phyloP scores from a whole-genome alignment of 2,797 vertebrate species.

The Scomberomorus guttatus region DNA sequence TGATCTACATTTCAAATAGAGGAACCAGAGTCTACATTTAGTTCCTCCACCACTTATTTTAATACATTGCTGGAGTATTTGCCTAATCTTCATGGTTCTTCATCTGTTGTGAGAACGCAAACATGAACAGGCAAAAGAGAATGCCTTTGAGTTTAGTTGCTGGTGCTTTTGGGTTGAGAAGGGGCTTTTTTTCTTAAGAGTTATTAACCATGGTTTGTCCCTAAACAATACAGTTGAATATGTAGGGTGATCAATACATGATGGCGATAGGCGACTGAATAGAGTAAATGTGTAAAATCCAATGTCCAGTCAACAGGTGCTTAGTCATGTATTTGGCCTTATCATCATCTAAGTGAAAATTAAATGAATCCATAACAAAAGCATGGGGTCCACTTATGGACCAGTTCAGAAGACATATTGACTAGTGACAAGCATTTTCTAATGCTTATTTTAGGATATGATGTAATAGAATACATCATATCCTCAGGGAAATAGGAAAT shows the following conservation, averaged over 20 bases:
- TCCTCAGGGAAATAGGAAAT: too few relatives aligned
- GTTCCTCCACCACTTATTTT: neutral
- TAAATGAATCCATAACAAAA: neutral
- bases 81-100: neutral
- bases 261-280: neutral
- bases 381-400: neutral
- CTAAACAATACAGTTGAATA: too few relatives aligned
- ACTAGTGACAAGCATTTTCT: neutral
- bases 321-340: neutral
- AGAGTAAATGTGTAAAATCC: neutral
- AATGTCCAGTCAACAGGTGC: neutral
- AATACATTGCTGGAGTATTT: neutral
- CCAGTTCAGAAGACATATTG: neutral
- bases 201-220: too few relatives aligned
- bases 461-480: too few relatives aligned
- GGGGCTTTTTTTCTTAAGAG: too few relatives aligned
- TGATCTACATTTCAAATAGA: neutral
- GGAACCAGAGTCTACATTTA: neutral
- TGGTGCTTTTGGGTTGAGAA: neutral
- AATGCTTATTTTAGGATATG: conserved; percentile 11
- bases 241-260: too few relatives aligned
- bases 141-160: neutral
- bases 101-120: neutral
- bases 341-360: neutral
- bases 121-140: neutral